phyloP scores from a whole-genome alignment of 2,113 vertebrate species.

The Cygnus atratus region DNA sequence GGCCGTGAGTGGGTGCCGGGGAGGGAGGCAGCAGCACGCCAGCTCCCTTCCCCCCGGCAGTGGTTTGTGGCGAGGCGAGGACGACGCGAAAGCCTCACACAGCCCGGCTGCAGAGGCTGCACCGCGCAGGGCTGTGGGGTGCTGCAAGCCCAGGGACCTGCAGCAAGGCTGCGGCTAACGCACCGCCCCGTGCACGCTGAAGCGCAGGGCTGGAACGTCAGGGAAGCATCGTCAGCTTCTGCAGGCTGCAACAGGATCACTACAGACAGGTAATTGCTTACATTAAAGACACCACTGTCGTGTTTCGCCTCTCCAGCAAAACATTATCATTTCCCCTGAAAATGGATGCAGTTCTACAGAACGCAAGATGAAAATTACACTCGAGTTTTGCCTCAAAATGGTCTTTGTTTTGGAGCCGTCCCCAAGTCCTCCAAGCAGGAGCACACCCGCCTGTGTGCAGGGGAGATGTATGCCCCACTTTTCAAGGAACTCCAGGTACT shows the following conservation, averaged over 20 bases:
- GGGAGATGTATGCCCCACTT: neutral
- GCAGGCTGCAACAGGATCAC: neutral
- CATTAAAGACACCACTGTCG: neutral
- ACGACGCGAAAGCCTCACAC: neutral
- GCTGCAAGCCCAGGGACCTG: neutral
- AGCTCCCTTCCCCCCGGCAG: neutral
- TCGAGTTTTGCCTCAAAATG: neutral
- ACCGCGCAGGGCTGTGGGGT: rapidly evolving
- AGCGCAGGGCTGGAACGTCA: no score
- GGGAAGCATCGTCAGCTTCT: neutral
- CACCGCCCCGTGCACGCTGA: no score
- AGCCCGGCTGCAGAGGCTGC: neutral
- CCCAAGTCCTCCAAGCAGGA: neutral
- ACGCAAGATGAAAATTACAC: neutral
- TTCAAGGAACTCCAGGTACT: neutral
- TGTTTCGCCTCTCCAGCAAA: neutral
- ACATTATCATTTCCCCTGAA: neutral
- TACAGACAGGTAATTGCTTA: neutral
- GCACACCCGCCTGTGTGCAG: no score
- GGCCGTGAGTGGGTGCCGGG: neutral
- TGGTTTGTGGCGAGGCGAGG: neutral
- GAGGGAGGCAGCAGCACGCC: neutral
- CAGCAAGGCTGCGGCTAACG: neutral
- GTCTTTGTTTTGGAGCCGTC: neutral
- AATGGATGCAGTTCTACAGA: neutral